phyloP scores from a whole-genome alignment of 2,113 vertebrate genomes.

The Penelope pileata region DNA sequence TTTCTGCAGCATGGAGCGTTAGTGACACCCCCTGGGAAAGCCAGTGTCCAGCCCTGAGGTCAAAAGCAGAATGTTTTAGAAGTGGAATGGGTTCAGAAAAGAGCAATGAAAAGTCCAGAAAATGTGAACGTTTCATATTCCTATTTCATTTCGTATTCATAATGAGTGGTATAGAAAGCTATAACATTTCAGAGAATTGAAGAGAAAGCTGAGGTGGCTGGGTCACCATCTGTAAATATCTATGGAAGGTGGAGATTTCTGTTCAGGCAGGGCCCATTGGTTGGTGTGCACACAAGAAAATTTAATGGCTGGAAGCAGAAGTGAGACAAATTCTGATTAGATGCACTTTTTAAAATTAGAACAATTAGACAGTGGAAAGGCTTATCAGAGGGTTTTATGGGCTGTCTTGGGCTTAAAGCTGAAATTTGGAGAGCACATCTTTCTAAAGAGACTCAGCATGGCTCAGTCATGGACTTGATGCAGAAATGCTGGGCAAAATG shows the following conservation, averaged over 20 bases:
- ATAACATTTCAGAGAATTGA: neutral
- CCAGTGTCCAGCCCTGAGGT: neutral
- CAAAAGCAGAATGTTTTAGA: neutral
- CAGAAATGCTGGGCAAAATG: neutral
- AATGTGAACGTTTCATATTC: neutral
- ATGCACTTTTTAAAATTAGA: neutral
- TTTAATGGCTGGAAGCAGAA: neutral
- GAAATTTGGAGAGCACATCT: neutral
- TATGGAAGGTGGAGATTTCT: neutral
- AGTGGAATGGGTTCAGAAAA: neutral
- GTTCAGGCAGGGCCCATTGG: neutral
- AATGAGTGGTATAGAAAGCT: neutral
- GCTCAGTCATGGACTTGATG: fast-evolving
- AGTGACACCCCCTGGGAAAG: neutral
- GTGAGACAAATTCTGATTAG: neutral
- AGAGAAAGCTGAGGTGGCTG: neutral
- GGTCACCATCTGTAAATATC: fast-evolving
- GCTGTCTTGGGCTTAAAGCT: neutral
- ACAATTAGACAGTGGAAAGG: neutral
- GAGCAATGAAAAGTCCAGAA: neutral
- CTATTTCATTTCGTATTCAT: neutral
- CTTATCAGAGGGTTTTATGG: neutral
- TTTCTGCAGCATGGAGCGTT: neutral
- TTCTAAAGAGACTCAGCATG: neutral
- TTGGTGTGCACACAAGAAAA: fast-evolving